phyloP scores from a whole-genome alignment of 2,797 vertebrate genomes.

The Todus mexicanus region DNA sequence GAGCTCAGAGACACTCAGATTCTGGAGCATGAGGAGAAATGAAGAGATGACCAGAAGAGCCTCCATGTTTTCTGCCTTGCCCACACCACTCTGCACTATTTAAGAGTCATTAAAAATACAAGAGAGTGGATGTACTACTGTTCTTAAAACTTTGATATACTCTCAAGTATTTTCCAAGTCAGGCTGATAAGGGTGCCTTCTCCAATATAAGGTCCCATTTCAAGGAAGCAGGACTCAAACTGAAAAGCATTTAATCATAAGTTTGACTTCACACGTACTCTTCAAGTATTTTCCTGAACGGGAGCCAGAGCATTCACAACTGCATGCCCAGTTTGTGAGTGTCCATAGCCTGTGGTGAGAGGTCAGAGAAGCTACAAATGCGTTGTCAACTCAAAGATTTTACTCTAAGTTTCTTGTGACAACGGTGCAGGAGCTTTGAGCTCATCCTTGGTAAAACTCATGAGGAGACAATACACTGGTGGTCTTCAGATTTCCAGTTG shows the following conservation, averaged over 20 bases:
- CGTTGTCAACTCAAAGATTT: not conserved
- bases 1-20: not conserved
- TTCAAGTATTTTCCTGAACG: constrained; percentile 5
- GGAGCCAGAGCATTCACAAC: not conserved
- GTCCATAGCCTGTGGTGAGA: not conserved
- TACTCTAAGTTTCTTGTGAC: not conserved
- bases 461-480: not conserved
- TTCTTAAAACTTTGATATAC: not conserved
- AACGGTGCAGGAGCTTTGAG: not conserved
- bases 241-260: not conserved
- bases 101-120: not conserved
- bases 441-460: not conserved
- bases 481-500: not conserved
- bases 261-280: not conserved
- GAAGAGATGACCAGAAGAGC: not conserved
- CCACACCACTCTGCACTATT: not conserved
- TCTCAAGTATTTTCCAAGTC: not conserved
- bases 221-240: not conserved
- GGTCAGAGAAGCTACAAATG: not conserved
- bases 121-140: not conserved
- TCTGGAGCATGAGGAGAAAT: not conserved
- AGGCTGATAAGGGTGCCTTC: not conserved
- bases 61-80: not conserved
- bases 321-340: not conserved
- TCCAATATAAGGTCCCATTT: not conserved